These are phyloP conservation scores for Dryocosmus kuriphilus DNA, from an alignment of 2,888 invertebrate species.

Conservation along the genomic window DNA sequence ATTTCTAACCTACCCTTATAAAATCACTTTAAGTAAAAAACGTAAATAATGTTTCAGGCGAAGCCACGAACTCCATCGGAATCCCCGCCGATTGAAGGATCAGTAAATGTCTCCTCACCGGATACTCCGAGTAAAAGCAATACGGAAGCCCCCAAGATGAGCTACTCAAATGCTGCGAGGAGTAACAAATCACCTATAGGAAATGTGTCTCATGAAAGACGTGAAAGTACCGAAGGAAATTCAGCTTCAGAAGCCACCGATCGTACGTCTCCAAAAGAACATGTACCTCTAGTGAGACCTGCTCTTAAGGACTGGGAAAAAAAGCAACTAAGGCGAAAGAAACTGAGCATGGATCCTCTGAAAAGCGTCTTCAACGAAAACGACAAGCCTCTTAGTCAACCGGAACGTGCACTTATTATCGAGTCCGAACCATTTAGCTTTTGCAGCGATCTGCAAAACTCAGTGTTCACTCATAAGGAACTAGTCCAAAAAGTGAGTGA, in stretches of 20 bases:
- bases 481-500: slow-evolving; percentile 51
- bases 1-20: too few relatives aligned
- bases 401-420: slow-evolving; percentile 17
- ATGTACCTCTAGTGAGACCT: background rate
- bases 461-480: slow-evolving; percentile 53
- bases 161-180: background rate
- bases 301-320: background rate
- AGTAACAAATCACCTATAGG: background rate
- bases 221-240: background rate
- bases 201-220: background rate
- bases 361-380: slow-evolving; percentile 7
- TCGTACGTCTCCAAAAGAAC: background rate
- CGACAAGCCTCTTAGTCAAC: background rate
- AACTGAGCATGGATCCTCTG: slow-evolving; percentile 46
- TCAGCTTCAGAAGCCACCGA: background rate
- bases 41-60: slow-evolving; percentile 2
- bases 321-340: background rate
- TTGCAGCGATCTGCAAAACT: slow-evolving; percentile 6
- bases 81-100: slow-evolving; percentile 31
- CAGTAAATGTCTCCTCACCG: slow-evolving; percentile 41
- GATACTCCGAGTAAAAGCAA: slow-evolving; percentile 46
- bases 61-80: slow-evolving; percentile 10
- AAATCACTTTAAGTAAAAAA: background rate
- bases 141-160: slow-evolving; percentile 24
- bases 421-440: background rate